These are phyloP conservation scores for Pangasius krempfi DNA, from an alignment of 2,797 vertebrate species.

Conservation along the genomic window DNA sequence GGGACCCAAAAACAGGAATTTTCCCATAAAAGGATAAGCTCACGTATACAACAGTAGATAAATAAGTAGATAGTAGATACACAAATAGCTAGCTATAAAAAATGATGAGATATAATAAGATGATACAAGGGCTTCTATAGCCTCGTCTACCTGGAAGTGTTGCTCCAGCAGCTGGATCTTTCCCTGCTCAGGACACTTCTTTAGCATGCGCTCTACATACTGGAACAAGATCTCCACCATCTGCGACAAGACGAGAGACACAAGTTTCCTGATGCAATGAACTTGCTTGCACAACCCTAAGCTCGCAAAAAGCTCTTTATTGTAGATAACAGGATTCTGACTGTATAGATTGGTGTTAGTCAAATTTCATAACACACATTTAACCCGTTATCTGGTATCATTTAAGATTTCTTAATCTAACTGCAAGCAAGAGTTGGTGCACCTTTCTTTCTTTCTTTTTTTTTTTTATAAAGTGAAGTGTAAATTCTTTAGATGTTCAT, in stretches of 20 bases:
- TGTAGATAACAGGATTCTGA: not conserved
- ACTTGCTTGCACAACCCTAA: not conserved
- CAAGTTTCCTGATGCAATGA: not conserved
- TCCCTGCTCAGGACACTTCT: conserved; percentile 94
- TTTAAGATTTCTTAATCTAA: not conserved
- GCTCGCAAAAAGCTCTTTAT: not conserved
- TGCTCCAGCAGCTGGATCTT: conserved; percentile 97
- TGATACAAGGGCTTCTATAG: not conserved
- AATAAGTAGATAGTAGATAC: not conserved
- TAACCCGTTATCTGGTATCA: not conserved
- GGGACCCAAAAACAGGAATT: not conserved
- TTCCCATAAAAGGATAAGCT: not conserved
- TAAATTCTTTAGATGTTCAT: not conserved
- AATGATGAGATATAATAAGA: not conserved
- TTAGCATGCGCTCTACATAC: conserved; percentile 85
- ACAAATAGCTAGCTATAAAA: not conserved
- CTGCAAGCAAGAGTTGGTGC: not conserved
- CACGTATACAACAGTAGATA: not conserved
- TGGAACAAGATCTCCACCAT: conserved; percentile 94
- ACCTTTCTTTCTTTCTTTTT: not conserved
- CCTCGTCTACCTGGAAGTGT: conserved; percentile 85
- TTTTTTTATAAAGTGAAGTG: not conserved
- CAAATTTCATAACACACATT: too few relatives aligned
- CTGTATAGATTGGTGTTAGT: not conserved
- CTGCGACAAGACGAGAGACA: conserved; percentile 64